Evolutionary conservation across 2,888 invertebrate genomes (phyloP), one percentile per base, ranked within the genome.

Genomic region (Incurvaria masculella): DNA sequence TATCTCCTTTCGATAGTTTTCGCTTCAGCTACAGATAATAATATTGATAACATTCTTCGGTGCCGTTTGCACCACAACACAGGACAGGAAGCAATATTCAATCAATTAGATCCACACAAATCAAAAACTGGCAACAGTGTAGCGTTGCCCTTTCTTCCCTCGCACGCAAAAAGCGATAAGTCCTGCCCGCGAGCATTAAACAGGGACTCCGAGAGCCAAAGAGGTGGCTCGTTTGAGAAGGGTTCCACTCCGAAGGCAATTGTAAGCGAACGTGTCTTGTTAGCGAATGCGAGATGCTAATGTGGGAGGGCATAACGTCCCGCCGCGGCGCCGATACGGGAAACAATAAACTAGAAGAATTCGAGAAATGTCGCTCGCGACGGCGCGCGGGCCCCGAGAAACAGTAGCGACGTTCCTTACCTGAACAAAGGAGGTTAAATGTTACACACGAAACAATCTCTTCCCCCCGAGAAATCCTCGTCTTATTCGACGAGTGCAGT

Each of bases 101-200:
- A n/a, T n/a, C n/a, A n/a, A n/a, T n/a, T n/a, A n/a, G n/a, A n/a
- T n/a, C n/a, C n/a, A n/a, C n/a, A n/a, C n/a, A n/a, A n/a, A n/a
- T n/a, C n/a, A n/a, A n/a, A n/a, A n/a, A n/a, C n/a, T n/a, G n/a
- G n/a, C n/a, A n/a, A n/a, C n/a, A n/a, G n/a, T n/a, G n/a, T n/a
- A n/a, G n/a, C n/a, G n/a, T n/a, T n/a, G n/a, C n/a, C n/a, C n/a
- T n/a, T n/a, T n/a, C n/a, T n/a, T n/a, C n/a, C n/a, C n/a, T n/a
- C n/a, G n/a, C n/a, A n/a, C n/a, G n/a, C n/a, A 78, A 78, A 78
- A 76, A 72, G 74, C 75, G 78, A 75, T 69, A 75, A 72, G 72
- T 74, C 72, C 72, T 73, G 73, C 73, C 73, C 72, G 69, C 72
- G 69, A 73, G 74, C 76, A 74, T 76, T 76, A 76, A 76, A 74